Base-by-base conservation (phyloP, 2,797 vertebrate species). In the Sebastes reedi region DNA sequence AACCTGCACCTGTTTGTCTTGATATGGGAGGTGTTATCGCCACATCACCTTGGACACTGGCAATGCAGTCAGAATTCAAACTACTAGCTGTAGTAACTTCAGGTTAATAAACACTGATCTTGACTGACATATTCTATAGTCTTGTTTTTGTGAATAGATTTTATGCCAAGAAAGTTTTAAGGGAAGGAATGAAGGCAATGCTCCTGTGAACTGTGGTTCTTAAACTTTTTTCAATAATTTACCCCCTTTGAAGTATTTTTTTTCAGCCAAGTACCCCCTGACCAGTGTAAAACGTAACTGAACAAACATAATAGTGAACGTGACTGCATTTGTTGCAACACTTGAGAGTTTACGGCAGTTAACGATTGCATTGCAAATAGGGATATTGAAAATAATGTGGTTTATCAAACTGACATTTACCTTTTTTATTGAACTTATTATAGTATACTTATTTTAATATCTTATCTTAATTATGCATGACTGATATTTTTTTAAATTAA, bases 1-100 rank as follows among this genome's bases (percentile, higher is more conserved):
- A 89, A 82, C 73, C 83, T 79, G 61, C 79, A 87, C 79, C 80
- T 84, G 85, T 86, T 88, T 84, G 77, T 80, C 72, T 77, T 75
- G 65, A 77, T 67, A 66, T 55, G 22, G 42, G 29, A 56, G 27
- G 25, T 18, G 32, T 81, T 69, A 66, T 27, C 80, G 36, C 20
- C 55, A 29, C 20, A 66, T 67, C 59, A 72, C 36, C n/a, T 36
- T 27, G 36, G 60, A 62, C 18, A 34, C 5, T 50, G 59, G 27
- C 25, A 69, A 79, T 36, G 42, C 29, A 55, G n/a, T 30, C 4
- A 58, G 7, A 67, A 72, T 60, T 67, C 1, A 39, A 18, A 36
- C 42, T 6, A 24, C 29, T 5, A 61, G 9, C 25, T 39, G 5
- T 20, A 22, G 29, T 62, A 52, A 64, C 34, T 5, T 65, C 1